phyloP scores from a whole-genome alignment of 2,797 vertebrate species.

The Gadopsis marmoratus region DNA sequence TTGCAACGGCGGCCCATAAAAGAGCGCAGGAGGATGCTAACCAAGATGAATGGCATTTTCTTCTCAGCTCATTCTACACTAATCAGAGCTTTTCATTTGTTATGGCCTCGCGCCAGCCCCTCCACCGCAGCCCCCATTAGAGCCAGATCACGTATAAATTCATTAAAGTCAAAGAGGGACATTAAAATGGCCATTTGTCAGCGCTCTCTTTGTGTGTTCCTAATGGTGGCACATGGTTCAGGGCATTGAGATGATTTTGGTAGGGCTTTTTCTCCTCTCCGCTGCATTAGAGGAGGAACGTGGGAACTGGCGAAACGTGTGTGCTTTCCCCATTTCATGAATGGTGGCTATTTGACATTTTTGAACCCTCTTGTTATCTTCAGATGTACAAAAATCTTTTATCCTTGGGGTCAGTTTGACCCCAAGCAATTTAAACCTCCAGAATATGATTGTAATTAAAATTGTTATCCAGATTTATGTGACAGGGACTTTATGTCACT shows the following conservation, averaged over 20 bases:
- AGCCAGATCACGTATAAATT: constrained; percentile 87
- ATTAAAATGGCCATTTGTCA: constrained; percentile 88
- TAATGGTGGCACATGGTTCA: constrained; percentile 89
- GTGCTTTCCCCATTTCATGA: constrained; percentile 21
- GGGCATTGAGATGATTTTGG: constrained; percentile 82
- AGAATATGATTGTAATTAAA: too few species aligned
- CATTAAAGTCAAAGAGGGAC: constrained; percentile 89
- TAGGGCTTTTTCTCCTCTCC: constrained; percentile 49
- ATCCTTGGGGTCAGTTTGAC: too few species aligned
- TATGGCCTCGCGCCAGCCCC: constrained; percentile 82
- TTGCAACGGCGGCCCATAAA: constrained; percentile 85
- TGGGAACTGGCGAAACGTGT: constrained; percentile 66
- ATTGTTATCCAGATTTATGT: too few species aligned
- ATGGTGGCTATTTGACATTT: constrained; percentile 6
- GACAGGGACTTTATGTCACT: too few species aligned
- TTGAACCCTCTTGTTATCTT: too few species aligned
- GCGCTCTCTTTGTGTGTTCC: constrained; percentile 82
- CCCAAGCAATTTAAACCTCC: too few species aligned
- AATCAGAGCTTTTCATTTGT: constrained; percentile 88
- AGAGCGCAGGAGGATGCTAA: constrained; percentile 87
- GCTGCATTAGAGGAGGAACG: constrained; percentile 55
- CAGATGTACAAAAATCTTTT: too few species aligned
- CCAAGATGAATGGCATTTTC: constrained; percentile 87
- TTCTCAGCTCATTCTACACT: constrained; percentile 86
- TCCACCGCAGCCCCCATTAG: constrained; percentile 79